A percentile compares a stretch with the other conserved stretches of the same genome.
Conservation (phyloP, 2,888 invertebrate species). For the Hirtodrosophila confusa region DNA sequence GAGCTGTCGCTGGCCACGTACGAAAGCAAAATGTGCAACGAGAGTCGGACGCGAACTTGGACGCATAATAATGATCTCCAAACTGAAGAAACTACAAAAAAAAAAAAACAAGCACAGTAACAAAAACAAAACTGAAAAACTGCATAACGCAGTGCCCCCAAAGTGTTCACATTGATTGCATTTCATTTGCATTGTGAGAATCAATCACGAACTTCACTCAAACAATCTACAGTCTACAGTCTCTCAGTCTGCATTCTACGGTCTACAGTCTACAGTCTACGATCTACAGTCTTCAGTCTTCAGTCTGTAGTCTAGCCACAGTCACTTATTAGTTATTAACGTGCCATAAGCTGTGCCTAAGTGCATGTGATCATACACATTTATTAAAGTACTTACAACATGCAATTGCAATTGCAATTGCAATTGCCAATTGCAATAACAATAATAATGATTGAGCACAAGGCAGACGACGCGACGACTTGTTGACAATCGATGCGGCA, state of each 20-base stretch:
- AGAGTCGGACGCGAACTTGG: constrained; percentile 65
- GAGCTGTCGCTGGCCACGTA: constrained; percentile 76
- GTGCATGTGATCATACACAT: constrained; percentile 52
- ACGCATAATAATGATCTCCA: constrained; percentile 72
- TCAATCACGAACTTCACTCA: constrained; percentile 57
- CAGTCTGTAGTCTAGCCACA: constrained; percentile 50
- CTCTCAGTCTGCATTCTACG: constrained; percentile 3
- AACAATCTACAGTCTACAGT: not conserved
- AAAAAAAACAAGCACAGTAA: not conserved
- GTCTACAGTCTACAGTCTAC: constrained; percentile 8
- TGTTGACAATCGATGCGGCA: constrained; percentile 63
- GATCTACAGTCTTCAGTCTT: not conserved
- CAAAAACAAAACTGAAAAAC: constrained; percentile 24
- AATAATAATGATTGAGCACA: constrained; percentile 70
- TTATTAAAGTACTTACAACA: constrained; percentile 43
- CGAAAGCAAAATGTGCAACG: constrained; percentile 66
- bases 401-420: constrained; percentile 33
- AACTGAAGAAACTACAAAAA: constrained; percentile 29
- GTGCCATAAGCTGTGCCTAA: constrained; percentile 37
- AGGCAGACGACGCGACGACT: constrained; percentile 68
- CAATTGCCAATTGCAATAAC: constrained; percentile 25
- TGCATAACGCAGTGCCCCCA: constrained; percentile 16
- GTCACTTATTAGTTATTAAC: constrained; percentile 65
- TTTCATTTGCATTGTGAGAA: constrained; percentile 77
- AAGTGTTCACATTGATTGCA: constrained; percentile 67